Evolutionary conservation across 2,888 invertebrate genomes (phyloP).

Genomic region (Teleogryllus oceanicus): DNA sequence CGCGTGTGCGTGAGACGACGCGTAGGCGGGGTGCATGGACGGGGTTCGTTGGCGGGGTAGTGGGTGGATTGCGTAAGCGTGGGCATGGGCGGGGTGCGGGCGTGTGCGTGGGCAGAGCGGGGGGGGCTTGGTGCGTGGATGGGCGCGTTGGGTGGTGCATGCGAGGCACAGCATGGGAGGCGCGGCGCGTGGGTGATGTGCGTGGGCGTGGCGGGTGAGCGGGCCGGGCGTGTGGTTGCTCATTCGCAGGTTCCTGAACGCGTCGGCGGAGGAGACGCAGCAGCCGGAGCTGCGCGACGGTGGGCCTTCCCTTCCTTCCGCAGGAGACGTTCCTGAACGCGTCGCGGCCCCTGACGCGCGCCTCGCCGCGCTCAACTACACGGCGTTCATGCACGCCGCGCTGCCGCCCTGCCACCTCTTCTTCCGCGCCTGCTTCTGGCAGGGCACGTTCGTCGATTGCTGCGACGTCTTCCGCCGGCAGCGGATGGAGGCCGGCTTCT

Average conservation of each 20-base stretch:
- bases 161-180: too few species aligned
- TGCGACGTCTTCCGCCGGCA: constrained; percentile 40
- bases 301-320: constrained; percentile 21
- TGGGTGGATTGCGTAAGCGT: too few species aligned
- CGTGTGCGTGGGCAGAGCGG: too few species aligned
- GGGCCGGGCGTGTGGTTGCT: not conserved
- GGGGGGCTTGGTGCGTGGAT: too few species aligned
- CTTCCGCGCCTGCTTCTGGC: constrained; percentile 41
- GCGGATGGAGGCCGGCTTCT: constrained; percentile 42
- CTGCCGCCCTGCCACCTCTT: constrained; percentile 40
- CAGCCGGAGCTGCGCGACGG: not conserved
- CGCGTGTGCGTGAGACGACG: fast-evolving
- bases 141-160: too few species aligned
- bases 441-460: constrained; percentile 39
- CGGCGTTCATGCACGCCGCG: constrained; percentile 40
- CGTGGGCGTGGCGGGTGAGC: too few species aligned
- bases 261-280: not conserved
- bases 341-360: not conserved
- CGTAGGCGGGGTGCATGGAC: too few species aligned
- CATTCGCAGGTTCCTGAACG: not conserved
- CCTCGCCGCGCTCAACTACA: constrained; percentile 37
- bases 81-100: too few species aligned
- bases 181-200: too few species aligned
- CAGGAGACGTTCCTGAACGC: not conserved
- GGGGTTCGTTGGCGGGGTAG: too few species aligned